Evolutionary conservation across 2,113 vertebrate species (phyloP).

Genomic region (Lepus americanus): DNA sequence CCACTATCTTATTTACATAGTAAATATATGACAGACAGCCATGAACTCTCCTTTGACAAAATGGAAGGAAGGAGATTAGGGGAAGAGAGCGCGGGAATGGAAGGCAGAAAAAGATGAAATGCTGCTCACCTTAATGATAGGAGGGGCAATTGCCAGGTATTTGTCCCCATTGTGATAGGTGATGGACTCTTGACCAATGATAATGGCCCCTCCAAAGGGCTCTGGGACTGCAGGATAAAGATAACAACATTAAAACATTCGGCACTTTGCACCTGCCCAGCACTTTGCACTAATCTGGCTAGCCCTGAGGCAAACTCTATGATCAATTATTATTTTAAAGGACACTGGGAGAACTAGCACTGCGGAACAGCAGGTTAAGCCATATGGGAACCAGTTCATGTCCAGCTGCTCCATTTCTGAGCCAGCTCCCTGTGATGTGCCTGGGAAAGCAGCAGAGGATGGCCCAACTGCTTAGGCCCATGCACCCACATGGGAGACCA

Average conservation of each 20-base stretch:
- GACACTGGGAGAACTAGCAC: no score
- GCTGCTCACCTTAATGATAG: constrained; percentile 96
- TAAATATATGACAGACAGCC: not conserved
- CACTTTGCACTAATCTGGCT: not conserved
- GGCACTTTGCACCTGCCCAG: not conserved
- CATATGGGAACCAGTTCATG: no score
- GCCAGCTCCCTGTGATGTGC: no score
- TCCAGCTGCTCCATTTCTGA: no score
- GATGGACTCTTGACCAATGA: constrained; percentile 99
- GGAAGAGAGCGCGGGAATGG: not conserved
- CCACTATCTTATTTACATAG: rapidly evolving
- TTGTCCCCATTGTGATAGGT: constrained; percentile 99
- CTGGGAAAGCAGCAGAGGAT: no score
- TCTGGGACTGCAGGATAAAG: constrained; percentile 92
- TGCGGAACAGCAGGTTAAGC: no score
- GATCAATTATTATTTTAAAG: not conserved
- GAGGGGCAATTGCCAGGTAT: constrained; percentile 97
- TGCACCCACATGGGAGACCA: no score
- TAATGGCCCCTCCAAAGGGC: constrained; percentile 98
- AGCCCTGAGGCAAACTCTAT: not conserved
- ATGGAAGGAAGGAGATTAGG: not conserved
- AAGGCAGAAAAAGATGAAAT: not conserved
- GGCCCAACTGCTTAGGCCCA: no score
- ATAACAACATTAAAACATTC: not conserved
- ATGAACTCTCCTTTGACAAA: not conserved